Base-by-base conservation (phyloP, 2,888 invertebrate species). In the Esperia sulphurella region DNA sequence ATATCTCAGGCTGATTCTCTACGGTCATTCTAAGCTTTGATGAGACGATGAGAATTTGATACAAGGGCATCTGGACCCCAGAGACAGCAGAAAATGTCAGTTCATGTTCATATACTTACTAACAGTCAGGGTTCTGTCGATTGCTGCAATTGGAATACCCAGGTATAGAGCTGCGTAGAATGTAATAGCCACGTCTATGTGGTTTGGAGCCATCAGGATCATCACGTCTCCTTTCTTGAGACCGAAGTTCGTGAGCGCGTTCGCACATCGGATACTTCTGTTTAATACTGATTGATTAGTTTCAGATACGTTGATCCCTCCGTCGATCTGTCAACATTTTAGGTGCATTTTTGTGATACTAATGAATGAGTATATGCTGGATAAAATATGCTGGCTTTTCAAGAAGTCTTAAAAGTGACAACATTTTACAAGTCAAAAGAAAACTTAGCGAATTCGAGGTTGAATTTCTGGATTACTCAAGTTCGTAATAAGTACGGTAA, bases 91-190 rank as follows among this genome's bases (percentile, higher is more conserved):
- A n/a, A 3, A 5, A 21, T 2, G 21, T 21, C 21, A 21, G 2
- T 2, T 21, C 5, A 5, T 5, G 5, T 5, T 5, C 3, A 28
- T n/a, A 9, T 50, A 69, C 75, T 65, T 59, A 78, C 78, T 55
- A 4, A 67, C 54, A 49, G 59, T 61, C 43, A 71, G 58, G 44
- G 57, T 57, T 35, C 55, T 52, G 41, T 76, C 76, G 2, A 73
- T 44, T 12, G 66, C 60, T 8, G 70, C 67, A 1, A 66, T 55
- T 0, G 52, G 55, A 2, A 72, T 61, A 0, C 89, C 88, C 8
- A 85, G 55, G 49, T 79, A 88, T 3, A 83, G 58, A 0, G 80
- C 66, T 1, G 87, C 84, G 31, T 90, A 75, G 46, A 82, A 69
- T 0, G 90, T 84, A 30, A 85, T 69, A 1, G 68, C 63, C 35